Evolutionary conservation across 2,888 invertebrate genomes (phyloP), one percentile per base, ranked within the genome.

Genomic region (Panzeria rudis): DNA sequence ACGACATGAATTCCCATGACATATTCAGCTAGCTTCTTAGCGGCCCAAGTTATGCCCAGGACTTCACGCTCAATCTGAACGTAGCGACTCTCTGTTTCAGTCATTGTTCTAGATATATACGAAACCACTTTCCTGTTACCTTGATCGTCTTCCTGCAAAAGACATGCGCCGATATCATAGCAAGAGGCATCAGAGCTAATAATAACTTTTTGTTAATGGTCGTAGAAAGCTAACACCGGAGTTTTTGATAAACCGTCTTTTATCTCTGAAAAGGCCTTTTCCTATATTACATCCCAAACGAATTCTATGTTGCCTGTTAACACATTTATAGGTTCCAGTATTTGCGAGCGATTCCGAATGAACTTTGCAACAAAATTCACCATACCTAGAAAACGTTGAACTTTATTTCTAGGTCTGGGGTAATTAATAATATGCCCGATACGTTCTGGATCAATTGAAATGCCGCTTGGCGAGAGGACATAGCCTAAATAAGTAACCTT

Each of bases 311-410:
- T 38, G 11, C 38, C 38, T 3, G 50, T 78, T 23, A 78, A 44
- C 2, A 52, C 50, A 71, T 61, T 79, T 15, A 79, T 59, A 23
- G 71, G 79, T 35, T 35, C 62, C 17, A 79, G 59, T 69, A 71
- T 71, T 41, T 29, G 7, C 8, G 62, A 61, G 3, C 79, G 61
- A 38, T 56, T 61, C 13, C 56, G 13, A 6, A 79, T 32, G 61
- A 79, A 71, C 23, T 59, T 79, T n/a, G 79, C 69, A 8, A 71
- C 71, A 32, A 68, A 79, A 69, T 79, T 69, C 2, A 79, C 69
- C 61, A 79, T 69, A 41, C 61, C 79, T 20, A 62, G 69, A n/a
- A 71, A 79, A 2, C 62, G n/a, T 32, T 32, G 32, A 32, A 32
- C 32, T 29, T 79, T 71, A 35, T 71, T 79, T 47, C 52, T 52